A percentile compares a stretch with the other conserved stretches of the same genome.
Conservation (phyloP, 2,797 vertebrate species). For the Nyctibius grandis region DNA sequence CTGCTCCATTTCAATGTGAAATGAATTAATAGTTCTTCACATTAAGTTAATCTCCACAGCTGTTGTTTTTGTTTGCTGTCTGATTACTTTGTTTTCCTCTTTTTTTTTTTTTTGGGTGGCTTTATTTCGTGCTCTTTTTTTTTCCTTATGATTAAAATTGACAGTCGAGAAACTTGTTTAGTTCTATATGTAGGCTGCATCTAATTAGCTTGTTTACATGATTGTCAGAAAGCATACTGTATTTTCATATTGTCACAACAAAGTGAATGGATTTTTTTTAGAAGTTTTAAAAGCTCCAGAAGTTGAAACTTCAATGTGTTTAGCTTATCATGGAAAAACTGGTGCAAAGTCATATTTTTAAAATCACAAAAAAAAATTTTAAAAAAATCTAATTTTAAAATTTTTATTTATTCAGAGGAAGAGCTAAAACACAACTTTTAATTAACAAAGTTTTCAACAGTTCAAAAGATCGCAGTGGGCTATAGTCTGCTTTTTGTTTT, state of each 20-base stretch:
- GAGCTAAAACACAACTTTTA: not conserved
- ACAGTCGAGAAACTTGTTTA: not conserved
- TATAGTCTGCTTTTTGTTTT: not conserved
- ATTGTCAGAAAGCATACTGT: not conserved
- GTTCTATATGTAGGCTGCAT: not conserved
- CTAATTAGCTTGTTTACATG: not conserved
- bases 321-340: not conserved
- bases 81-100: fast-evolving
- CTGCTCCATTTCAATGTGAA: not conserved
- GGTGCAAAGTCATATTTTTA: not conserved
- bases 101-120: not conserved
- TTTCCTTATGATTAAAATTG: not conserved
- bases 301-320: not conserved
- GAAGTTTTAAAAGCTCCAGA: not conserved
- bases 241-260: not conserved
- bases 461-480: fast-evolving
- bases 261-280: not conserved
- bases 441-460: not conserved
- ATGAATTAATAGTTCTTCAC: not conserved
- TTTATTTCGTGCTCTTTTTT: not conserved
- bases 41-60: not conserved
- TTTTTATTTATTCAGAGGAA: not conserved
- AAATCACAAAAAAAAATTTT: not conserved
- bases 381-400: fast-evolving
- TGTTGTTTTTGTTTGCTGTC: not conserved